Conservation (phyloP, 1,140 invertebrate species). For the Plodia interpunctella region DNA sequence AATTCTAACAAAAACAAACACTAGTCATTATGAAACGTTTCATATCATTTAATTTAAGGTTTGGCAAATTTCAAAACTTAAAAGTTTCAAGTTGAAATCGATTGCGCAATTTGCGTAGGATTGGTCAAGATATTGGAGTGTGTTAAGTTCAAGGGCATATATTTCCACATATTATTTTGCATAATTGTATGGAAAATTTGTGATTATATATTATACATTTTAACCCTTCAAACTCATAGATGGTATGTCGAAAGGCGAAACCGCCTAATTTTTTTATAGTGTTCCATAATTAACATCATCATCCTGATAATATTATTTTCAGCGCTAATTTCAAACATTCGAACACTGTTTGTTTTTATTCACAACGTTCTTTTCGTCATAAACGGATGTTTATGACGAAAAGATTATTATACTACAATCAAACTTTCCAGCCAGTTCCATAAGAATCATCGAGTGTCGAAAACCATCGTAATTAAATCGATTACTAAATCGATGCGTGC, state of each 20-base stretch:
- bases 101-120: background rate
- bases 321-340: no score
- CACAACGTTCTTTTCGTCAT: no score
- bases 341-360: no score
- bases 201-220: background rate
- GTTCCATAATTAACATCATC: no score
- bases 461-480: conserved; percentile 8
- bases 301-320: no score
- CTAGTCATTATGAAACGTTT: no score
- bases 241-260: no score
- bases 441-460: background rate
- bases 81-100: background rate
- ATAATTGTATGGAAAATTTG: background rate
- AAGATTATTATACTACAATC: background rate
- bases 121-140: background rate
- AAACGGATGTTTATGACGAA: no score
- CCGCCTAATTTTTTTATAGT: no score
- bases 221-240: no score
- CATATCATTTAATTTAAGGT: background rate
- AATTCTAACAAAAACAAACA: background rate
- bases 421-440: background rate
- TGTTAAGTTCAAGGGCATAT: background rate
- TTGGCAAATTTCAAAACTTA: background rate
- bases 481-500: conserved; percentile 15
- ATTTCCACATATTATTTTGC: background rate